Evolutionary conservation across 2,113 vertebrate species (phyloP), one percentile per base, ranked within the genome.

Genomic region (Bufo bufo): DNA sequence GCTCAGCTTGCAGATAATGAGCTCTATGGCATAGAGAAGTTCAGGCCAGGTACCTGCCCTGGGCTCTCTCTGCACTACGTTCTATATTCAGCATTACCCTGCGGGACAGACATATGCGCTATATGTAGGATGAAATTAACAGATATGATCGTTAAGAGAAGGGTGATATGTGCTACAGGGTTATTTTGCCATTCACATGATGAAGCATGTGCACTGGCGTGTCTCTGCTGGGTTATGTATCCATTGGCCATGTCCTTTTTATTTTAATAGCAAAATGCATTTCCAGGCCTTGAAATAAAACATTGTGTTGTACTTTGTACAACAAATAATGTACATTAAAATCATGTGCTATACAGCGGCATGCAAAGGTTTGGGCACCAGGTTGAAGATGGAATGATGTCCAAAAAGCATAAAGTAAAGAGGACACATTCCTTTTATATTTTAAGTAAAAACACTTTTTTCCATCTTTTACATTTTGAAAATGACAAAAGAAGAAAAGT

Each of bases 131-230:
- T 80, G 79, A 58, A 89, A 90, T 91, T 92, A 91, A 89, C 82
- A 91, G 91, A 88, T 90, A 66, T 90, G 90, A 91, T 91, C 91
- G 90, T 90, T 91, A 92, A 92, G 91, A 90, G 80, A 93, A 92
- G 93, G 91, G 65, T 92, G 91, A 91, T 90, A n/a, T 1, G 0
- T 80, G 91, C 92, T 93, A 84, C 89, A 50, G 92, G 92, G 89
- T 77, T 90, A 12, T 56, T 17, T 11, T 9, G 19, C 9, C 12
- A 20, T 23, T 52, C 61, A 52, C 45, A 11, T 83, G 61, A 49
- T 50, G 45, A 2, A 75, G 19, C 81, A 8, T 23, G 63, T 69
- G 61, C 59, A 47, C 19, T n/a, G 56, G 23, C 11, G 14, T 4
- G 58, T 12, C 79, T 63, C 45, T 19, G 23, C 23, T 45, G 59